phyloP scores from a whole-genome alignment of 2,888 invertebrate species.

The Lasioglossum morio region DNA sequence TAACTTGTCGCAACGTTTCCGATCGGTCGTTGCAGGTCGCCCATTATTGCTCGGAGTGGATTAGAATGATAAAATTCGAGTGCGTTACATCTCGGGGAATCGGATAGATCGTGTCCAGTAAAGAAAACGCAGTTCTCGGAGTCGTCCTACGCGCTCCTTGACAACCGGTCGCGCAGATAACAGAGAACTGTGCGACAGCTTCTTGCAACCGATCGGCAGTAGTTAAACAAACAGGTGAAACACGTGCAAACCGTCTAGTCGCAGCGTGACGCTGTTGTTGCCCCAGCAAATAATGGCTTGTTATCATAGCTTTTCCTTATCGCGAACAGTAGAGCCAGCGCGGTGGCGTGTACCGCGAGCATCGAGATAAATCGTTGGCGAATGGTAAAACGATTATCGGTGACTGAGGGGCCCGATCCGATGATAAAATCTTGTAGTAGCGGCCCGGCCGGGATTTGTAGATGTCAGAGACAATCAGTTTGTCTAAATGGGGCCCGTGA shows the following conservation, averaged over 20 bases:
- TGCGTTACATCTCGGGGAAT: slow-evolving; percentile 36
- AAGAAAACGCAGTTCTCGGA: slow-evolving; percentile 32
- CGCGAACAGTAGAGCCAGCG: slow-evolving; percentile 47
- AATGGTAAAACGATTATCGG: slow-evolving; percentile 72
- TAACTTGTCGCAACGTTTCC: neutral
- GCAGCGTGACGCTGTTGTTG: slow-evolving; percentile 51
- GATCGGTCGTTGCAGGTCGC: neutral
- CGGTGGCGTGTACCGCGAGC: slow-evolving; percentile 64
- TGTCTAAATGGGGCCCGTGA: slow-evolving; percentile 28
- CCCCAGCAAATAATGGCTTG: slow-evolving; percentile 50
- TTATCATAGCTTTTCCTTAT: slow-evolving; percentile 70
- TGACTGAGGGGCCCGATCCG: slow-evolving; percentile 53
- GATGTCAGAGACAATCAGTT: slow-evolving; percentile 61
- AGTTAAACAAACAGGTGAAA: slow-evolving; percentile 61
- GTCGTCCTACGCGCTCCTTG: slow-evolving; percentile 41
- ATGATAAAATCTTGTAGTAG: slow-evolving; percentile 58
- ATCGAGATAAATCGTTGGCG: slow-evolving; percentile 70
- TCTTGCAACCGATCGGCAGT: slow-evolving; percentile 52
- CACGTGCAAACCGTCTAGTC: slow-evolving; percentile 52
- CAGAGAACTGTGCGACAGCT: slow-evolving; percentile 32
- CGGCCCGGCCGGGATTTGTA: slow-evolving; percentile 50
- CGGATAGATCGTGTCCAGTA: slow-evolving; percentile 29
- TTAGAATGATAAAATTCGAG: slow-evolving; percentile 1
- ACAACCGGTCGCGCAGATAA: slow-evolving; percentile 42
- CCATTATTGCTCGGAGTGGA: neutral